Evolutionary conservation across 1,140 invertebrate species (phyloP).

Genomic region (Hypsibius dujardini): DNA sequence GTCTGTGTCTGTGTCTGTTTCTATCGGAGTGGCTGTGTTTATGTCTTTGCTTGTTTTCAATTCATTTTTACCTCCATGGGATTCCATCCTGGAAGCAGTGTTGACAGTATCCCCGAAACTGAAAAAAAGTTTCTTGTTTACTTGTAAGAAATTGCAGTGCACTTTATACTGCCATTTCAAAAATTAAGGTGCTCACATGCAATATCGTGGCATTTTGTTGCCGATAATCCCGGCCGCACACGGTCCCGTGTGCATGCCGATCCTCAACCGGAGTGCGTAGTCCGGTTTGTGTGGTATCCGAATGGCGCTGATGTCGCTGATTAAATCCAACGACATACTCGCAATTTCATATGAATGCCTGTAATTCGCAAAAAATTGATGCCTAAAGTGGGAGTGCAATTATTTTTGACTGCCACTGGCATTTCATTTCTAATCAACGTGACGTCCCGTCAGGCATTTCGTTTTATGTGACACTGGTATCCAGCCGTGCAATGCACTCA

Average conservation of each 20-base stretch:
- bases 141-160: neutral
- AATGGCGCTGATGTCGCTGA: slow-evolving; percentile 37
- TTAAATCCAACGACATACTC: slow-evolving; percentile 42
- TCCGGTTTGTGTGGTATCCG: slow-evolving; percentile 41
- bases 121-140: slow-evolving; percentile 19
- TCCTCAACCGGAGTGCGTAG: slow-evolving; percentile 39
- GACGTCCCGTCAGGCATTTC: neutral
- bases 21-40: no score
- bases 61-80: slow-evolving; percentile 45
- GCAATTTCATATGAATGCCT: slow-evolving; percentile 42
- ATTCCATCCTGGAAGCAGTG: slow-evolving; percentile 68
- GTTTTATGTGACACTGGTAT: neutral
- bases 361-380: neutral
- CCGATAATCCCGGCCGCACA: slow-evolving; percentile 37
- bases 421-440: neutral
- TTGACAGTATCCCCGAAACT: slow-evolving; percentile 31
- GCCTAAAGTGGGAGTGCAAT: neutral
- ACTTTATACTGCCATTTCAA: neutral
- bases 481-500: neutral
- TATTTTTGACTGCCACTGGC: neutral
- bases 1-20: no score
- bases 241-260: slow-evolving; percentile 43
- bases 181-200: slow-evolving; percentile 30
- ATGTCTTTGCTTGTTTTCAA: no score
- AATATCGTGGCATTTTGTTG: slow-evolving; percentile 46